These are phyloP conservation scores for Cochlearius cochlearius DNA, from an alignment of 2,113 vertebrate species.

Conservation along the genomic window DNA sequence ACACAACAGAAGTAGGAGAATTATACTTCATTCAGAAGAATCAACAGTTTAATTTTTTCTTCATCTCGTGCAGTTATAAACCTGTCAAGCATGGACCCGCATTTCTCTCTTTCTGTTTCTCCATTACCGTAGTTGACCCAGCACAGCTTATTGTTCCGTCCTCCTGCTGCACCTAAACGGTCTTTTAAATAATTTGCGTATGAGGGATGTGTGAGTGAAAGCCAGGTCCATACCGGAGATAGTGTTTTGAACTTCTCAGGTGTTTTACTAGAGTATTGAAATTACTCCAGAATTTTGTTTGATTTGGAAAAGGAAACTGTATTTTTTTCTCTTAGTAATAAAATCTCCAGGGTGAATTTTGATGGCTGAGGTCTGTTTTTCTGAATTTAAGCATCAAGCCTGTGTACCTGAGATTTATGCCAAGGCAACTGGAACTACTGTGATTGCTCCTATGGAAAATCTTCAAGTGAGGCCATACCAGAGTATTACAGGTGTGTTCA, in stretches of 20 bases:
- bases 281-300: slow-evolving; percentile 10
- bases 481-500: neutral
- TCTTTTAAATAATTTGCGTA: neutral
- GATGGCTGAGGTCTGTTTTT: slow-evolving; percentile 9
- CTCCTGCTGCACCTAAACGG: neutral
- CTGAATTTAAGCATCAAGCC: neutral
- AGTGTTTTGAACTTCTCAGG: neutral
- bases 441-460: neutral
- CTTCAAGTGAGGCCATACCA: neutral
- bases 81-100: neutral
- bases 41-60: neutral
- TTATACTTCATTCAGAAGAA: neutral
- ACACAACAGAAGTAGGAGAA: neutral
- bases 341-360: neutral
- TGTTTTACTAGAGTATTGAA: neutral
- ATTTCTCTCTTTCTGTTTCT: neutral
- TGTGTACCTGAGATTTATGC: neutral
- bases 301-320: neutral
- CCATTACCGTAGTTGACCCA: neutral
- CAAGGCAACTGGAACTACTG: neutral
- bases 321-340: neutral
- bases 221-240: neutral
- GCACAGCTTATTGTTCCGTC: neutral
- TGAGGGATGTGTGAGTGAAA: slow-evolving; percentile 5
- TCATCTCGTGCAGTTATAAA: neutral